Evolutionary conservation across 2,888 invertebrate genomes (phyloP), one percentile per base, ranked within the genome.

Genomic region (Lithophane leautieri): DNA sequence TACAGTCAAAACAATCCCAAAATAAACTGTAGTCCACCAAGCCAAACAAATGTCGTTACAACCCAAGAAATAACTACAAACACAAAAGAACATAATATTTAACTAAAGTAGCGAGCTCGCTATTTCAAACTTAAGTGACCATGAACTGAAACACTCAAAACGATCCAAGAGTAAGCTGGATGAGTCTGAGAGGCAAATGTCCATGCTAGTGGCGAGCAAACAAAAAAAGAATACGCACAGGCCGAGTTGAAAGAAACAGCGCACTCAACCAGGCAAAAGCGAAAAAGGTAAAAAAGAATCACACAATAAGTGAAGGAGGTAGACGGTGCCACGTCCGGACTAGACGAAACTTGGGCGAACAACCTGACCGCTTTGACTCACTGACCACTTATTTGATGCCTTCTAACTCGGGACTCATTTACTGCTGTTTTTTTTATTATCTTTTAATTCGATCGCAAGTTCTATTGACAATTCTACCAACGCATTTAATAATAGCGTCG

Each of bases 261-360:
- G 91, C 93, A 93, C 94, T 95, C 94, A 91, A 92, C 90, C 92
- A 90, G 83, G 88, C 90, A 91, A 85, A 89, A 92, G 92, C 90
- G 87, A 91, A 94, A 94, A 92, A 92, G 87, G 92, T 89, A 92
- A 93, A 94, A 93, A 93, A 92, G 88, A 90, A 93, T 84, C 87
- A 92, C 89, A 94, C 93, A 94, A 95, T 94, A 92, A 93, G 90
- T 88, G 85, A 92, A 93, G 91, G 91, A 94, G 92, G 90, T 90
- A 89, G 89, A 84, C 86, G 88, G 89, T 87, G 86, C 91, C 89
- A 91, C 93, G 93, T 93, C 93, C 92, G 93, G 92, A 88, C 88
- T 91, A 92, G 92, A 92, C 91, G 90, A 91, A 91, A 92, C 91
- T 92, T 91, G 88, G 88, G 90, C 85, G 74, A 87, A 86, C 88